A percentile compares a stretch with the other conserved stretches of the same genome.
Conservation (phyloP, 2,888 invertebrate species). For the Calameuta idolon region DNA sequence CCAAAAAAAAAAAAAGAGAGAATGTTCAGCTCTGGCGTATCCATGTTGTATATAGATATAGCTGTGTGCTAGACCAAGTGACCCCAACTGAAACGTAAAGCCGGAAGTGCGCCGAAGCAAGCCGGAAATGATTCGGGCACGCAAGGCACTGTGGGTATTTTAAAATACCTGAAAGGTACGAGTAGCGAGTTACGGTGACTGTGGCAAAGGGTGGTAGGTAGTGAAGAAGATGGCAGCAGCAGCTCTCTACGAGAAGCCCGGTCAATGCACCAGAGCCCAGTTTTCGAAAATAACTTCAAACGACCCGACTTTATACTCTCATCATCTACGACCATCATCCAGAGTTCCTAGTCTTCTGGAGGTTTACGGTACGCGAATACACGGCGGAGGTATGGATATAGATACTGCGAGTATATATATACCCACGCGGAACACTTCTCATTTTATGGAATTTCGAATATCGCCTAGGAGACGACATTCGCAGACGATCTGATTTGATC, state of each 20-base stretch:
- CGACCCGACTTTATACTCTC: conserved; percentile 17
- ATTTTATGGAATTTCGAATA: conserved; percentile 56
- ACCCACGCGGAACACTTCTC: neutral
- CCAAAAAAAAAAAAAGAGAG: no score
- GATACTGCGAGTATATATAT: neutral
- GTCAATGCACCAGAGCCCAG: conserved; percentile 60
- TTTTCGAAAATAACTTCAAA: conserved; percentile 60
- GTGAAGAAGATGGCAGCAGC: neutral
- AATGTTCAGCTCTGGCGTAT: no score
- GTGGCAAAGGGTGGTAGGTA: neutral
- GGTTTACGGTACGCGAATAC: neutral
- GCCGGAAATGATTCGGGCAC: neutral
- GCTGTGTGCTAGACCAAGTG: neutral
- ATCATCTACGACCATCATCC: neutral
- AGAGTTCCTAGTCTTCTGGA: neutral
- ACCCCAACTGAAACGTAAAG: neutral
- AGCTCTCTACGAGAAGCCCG: conserved; percentile 25
- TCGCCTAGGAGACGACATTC: conserved; percentile 46
- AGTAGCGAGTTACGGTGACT: neutral
- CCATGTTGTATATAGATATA: neutral
- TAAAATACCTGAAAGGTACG: neutral
- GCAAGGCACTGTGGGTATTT: neutral
- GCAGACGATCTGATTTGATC: conserved; percentile 55
- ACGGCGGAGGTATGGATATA: neutral
- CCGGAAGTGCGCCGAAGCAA: neutral